phyloP scores from a whole-genome alignment of 2,888 invertebrate species.

The Eupsilia transversa region DNA sequence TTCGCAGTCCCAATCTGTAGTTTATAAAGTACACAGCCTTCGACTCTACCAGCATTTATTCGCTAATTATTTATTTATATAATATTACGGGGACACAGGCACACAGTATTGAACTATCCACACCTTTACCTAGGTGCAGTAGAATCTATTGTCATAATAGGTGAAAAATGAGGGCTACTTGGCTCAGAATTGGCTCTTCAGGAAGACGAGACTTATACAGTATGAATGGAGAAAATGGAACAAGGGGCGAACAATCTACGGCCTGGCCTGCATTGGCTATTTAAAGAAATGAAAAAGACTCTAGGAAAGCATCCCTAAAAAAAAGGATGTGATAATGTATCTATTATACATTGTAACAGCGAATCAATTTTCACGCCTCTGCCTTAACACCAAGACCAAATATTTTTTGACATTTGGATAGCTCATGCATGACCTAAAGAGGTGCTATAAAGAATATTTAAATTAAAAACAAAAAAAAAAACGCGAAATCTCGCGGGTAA shows the following conservation, averaged over 20 bases:
- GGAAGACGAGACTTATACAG: background rate
- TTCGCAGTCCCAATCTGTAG: no score
- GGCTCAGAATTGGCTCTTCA: background rate
- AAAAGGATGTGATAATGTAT: background rate
- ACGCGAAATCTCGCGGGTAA: no score
- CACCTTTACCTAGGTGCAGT: background rate
- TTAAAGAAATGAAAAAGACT: background rate
- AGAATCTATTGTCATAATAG: background rate
- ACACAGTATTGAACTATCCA: background rate
- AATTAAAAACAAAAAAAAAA: no score
- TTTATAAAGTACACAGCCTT: background rate
- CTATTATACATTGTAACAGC: no score
- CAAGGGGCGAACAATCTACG: background rate
- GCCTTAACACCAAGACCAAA: no score
- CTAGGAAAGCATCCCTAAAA: background rate
- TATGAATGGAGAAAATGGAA: background rate
- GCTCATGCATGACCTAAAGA: no score
- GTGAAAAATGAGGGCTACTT: background rate
- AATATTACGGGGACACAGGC: background rate
- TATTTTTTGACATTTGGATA: no score
- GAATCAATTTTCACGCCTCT: no score
- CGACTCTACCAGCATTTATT: background rate
- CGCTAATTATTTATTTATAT: background rate
- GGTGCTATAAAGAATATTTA: no score
- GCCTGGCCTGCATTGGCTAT: background rate